Percentiles rank a stretch among this genome's conserved stretches.
These are phyloP conservation scores for Urosaurus nigricauda DNA, from an alignment of 2,797 vertebrate species.

Conservation along the genomic window DNA sequence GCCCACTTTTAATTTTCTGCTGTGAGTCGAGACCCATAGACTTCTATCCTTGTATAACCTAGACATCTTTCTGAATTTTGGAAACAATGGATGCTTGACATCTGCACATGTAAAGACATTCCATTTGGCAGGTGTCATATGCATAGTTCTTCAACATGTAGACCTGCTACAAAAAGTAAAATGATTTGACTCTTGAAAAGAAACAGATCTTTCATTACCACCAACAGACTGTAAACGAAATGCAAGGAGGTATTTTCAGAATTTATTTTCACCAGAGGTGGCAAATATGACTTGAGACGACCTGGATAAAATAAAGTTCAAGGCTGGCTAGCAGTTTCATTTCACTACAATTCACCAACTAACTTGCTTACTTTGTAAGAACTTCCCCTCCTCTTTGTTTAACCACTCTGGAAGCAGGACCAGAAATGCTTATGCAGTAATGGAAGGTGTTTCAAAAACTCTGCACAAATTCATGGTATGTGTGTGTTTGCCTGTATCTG, in stretches of 20 bases:
- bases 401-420: background rate
- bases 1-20: background rate
- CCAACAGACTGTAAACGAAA: background rate
- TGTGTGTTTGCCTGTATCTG: background rate
- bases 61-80: too few relatives aligned
- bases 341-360: background rate
- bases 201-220: background rate
- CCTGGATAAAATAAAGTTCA: background rate
- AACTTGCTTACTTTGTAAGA: background rate
- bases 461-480: background rate
- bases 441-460: background rate
- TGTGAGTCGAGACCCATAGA: background rate
- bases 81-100: too few relatives aligned
- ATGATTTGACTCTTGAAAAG: background rate
- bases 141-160: too few relatives aligned
- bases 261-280: background rate
- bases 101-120: too few relatives aligned
- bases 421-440: background rate
- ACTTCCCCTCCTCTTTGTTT: background rate
- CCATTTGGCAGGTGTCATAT: too few relatives aligned
- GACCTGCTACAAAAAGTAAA: background rate
- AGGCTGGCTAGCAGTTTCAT: background rate
- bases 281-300: too few relatives aligned
- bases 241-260: background rate
- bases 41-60: too few relatives aligned